Base-by-base conservation (phyloP, 1,140 invertebrate species). In the Caerostris extrusa region DNA sequence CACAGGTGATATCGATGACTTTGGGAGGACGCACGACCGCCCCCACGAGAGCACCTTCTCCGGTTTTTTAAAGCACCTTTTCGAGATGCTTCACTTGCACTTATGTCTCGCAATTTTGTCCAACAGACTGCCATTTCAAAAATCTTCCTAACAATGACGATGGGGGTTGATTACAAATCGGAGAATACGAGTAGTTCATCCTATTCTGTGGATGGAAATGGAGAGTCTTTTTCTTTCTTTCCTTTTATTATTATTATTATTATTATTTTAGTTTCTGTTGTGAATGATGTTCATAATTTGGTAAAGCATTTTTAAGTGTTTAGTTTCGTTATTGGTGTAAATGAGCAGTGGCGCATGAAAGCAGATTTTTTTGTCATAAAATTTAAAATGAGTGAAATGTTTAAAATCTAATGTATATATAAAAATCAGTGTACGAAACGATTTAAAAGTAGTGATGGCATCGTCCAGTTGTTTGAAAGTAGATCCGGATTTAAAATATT, bases 1-100 rank as follows among this genome's bases (percentile, higher is more conserved):
- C 92, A 86, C 86, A 93, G 92, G 92, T 93, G 92, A 77, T 64
- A 82, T 93, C 61, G 83, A 87, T 19, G 34, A 83, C 83, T 86
- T 93, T 71, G 71, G 64, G 14, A 53, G 55, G 57, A 93, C 91
- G 92, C 92, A 93, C 92, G 92, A 89, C 69, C 60, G 91, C 64
- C 91, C 82, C 55, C 19, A 60, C 19, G 53, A 87, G 85, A 61
- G 91, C 86, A 61, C 86, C 86, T 88, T 85, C 83, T 85, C 58
- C 55, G 55, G 55, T 87, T 87, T 87, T 87, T 87, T 87, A 61
- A 61, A 87, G 85, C 57, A 53, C 71, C 69, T 77, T 53, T 7
- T 50, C 7, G 55, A 57, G 19, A 55, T 50, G 69, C 71, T 91
- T 58, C 88, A 90, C 88, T 82, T 82, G 71, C 71, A 82, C 90